These are phyloP conservation scores for mouse (Mus musculus) DNA, from an alignment of 2,113 vertebrate genomes.

Conservation along the genomic window DNA sequence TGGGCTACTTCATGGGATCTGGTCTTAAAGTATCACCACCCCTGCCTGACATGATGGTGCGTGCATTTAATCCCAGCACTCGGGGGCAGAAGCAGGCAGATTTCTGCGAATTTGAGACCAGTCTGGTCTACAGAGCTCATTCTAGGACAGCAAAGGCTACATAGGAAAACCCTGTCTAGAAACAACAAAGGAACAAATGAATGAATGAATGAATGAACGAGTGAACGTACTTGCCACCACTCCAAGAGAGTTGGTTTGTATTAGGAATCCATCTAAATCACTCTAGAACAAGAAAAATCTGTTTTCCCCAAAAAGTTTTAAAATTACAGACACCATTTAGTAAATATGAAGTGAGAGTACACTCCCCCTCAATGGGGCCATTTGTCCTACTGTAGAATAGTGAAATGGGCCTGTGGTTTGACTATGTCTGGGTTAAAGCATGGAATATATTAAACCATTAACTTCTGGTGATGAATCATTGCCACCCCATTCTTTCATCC, in stretches of 20 bases:
- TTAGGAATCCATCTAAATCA: background rate
- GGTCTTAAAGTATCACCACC: background rate
- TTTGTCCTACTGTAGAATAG: background rate
- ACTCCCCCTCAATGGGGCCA: background rate
- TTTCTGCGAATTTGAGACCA: background rate
- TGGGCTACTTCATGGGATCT: background rate
- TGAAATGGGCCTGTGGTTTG: background rate
- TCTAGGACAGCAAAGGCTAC: background rate
- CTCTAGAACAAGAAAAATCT: slow-evolving; percentile 21
- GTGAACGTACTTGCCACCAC: background rate
- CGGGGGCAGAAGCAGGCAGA: background rate
- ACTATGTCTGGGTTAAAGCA: background rate
- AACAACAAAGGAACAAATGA: background rate
- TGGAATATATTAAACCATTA: slow-evolving; percentile 11
- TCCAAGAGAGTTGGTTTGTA: background rate
- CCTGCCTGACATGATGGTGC: background rate
- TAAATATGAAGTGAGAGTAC: background rate
- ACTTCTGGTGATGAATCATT: slow-evolving; percentile 55
- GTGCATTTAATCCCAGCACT: background rate
- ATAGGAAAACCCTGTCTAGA: background rate
- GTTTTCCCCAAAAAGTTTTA: background rate
- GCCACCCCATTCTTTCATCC: slow-evolving; percentile 64
- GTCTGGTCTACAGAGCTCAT: background rate
- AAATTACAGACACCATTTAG: background rate
- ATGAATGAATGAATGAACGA: background rate